phyloP scores from a whole-genome alignment of 2,113 vertebrate genomes.

The Eira barbara region DNA sequence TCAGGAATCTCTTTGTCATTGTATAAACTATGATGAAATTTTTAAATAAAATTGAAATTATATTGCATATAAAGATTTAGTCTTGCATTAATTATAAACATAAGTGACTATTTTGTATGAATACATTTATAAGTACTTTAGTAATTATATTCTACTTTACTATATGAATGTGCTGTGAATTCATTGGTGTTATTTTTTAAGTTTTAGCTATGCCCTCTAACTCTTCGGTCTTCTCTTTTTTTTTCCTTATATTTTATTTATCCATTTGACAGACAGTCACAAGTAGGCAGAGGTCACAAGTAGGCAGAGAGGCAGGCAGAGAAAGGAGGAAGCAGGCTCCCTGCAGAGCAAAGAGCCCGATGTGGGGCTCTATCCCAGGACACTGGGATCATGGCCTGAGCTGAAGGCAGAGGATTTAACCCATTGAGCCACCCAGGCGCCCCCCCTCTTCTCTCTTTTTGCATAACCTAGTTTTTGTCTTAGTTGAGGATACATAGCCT shows the following conservation, averaged over 20 bases:
- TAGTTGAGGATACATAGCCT: neutral
- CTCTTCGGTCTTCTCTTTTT: neutral
- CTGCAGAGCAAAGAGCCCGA: no score
- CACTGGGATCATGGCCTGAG: no score
- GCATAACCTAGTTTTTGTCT: neutral
- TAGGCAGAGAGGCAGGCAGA: no score
- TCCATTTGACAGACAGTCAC: no score
- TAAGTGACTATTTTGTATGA: neutral
- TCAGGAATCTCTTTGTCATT: neutral
- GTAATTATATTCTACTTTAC: neutral
- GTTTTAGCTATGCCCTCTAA: neutral
- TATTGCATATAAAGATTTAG: neutral
- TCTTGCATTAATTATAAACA: neutral
- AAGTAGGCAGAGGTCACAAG: no score
- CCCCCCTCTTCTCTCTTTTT: neutral
- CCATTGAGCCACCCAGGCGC: no score
- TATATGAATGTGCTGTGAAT: neutral
- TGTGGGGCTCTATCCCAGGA: no score
- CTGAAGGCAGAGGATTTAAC: no score
- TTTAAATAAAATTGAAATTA: neutral
- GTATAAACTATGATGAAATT: neutral
- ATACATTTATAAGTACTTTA: neutral
- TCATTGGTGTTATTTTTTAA: neutral
- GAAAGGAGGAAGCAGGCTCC: no score
- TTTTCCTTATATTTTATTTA: no score